phyloP scores from a whole-genome alignment of 2,797 vertebrate species.

The Falco columbarius region DNA sequence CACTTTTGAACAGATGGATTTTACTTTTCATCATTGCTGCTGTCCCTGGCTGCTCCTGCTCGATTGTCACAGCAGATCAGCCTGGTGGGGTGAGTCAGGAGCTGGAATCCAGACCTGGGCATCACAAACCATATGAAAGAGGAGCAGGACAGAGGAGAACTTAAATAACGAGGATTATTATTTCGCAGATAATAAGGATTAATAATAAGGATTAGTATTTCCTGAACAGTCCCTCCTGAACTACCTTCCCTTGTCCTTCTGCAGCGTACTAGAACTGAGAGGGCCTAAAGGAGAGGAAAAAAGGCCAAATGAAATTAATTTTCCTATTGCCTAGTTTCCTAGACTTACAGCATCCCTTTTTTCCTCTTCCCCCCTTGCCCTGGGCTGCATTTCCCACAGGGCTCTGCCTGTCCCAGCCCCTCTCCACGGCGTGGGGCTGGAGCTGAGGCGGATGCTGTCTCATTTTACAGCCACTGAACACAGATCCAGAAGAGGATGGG shows the following conservation, averaged over 20 bases:
- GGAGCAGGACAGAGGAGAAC: neutral
- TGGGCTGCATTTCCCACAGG: neutral
- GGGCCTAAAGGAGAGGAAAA: neutral
- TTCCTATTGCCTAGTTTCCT: neutral
- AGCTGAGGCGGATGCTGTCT: neutral
- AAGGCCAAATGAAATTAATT: neutral
- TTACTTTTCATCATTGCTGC: neutral
- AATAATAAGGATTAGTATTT: neutral
- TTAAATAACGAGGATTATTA: neutral
- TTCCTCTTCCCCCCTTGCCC: neutral
- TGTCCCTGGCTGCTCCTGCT: accelerated
- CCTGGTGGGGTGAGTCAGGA: neutral
- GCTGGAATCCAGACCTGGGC: neutral
- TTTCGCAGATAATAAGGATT: neutral
- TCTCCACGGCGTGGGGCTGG: neutral
- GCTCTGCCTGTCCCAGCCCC: neutral
- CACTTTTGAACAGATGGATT: neutral
- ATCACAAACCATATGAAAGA: accelerated
- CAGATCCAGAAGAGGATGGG: constrained; percentile 77
- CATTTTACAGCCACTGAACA: constrained; percentile 58
- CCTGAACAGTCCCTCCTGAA: neutral
- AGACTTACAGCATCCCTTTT: neutral
- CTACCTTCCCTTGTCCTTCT: neutral
- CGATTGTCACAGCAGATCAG: accelerated
- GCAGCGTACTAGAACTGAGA: neutral